Base-by-base conservation (phyloP, 2,113 vertebrate species). In the Poeciliopsis prolifica region DNA sequence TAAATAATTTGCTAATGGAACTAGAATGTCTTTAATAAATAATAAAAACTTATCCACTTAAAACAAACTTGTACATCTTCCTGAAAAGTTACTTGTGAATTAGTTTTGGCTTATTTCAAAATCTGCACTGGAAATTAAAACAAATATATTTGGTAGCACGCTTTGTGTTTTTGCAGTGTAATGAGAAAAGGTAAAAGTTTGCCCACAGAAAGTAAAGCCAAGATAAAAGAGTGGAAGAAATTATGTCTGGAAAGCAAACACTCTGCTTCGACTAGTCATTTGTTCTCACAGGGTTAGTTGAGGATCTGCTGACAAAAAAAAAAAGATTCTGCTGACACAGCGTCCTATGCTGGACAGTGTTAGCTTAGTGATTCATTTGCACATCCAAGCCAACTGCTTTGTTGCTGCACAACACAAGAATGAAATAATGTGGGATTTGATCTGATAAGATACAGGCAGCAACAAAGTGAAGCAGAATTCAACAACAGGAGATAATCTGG, bases 351-450 rank as follows among this genome's bases (percentile, higher is more conserved):
- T 60, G 31, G 70, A 30, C 5, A 7, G 68, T 61, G 14, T 9
- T 26, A 26, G 66, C 69, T 15, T 26, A 71, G 33, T 58, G 70
- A 74, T 67, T 78, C 67, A 78, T 86, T 77, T 35, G 64, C 26
- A 44, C 15, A 74, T 84, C 66, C 71, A 64, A 40, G 44, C 51
- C 60, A 26, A 64, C 11, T 65, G 61, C 60, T 62, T 48, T 62
- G 69, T 62, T 69, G 61, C 62, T 48, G 31, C 37, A 48, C 61
- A 80, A 65, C 71, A 24, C 33, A 60, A 30, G 75, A 17, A 65
- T 70, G 68, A 74, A 72, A 80, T 54, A 48, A 74, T 80, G 60
- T 31, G 24, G 62, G 68, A 71, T 70, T 81, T 63, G 10, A 58
- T 28, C 54, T 77, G 78, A 85, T 77, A 65, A 33, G 63, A 72